Percentiles rank a stretch among this genome's conserved stretches.
Conservation (phyloP, 2,888 invertebrate genomes). For the Dione juno region DNA sequence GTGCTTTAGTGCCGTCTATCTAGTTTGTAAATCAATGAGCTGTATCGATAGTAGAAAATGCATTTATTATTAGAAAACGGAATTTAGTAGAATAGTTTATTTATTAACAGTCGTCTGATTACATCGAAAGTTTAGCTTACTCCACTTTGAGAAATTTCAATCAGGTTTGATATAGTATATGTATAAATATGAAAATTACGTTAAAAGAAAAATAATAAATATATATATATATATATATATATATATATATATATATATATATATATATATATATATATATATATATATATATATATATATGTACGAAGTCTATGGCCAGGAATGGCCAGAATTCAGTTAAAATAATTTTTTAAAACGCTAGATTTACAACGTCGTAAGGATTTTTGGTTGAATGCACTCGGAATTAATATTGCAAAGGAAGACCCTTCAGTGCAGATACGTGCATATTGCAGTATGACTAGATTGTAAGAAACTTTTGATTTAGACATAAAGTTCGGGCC, state of each 20-base stretch:
- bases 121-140: no score
- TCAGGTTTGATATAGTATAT: no score
- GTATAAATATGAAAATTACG: no score
- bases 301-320: neutral
- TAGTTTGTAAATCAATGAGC: conserved; percentile 16
- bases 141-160: no score
- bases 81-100: conserved; percentile 2
- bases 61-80: neutral
- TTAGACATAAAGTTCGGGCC: neutral
- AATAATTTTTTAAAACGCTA: conserved; percentile 39
- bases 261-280: no score
- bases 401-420: conserved; percentile 22
- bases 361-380: conserved; percentile 41
- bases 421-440: conserved; percentile 18
- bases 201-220: no score
- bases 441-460: conserved; percentile 6
- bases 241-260: no score
- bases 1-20: conserved; percentile 4
- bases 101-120: neutral
- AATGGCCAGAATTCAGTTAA: conserved; percentile 27
- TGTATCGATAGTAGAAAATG: conserved; percentile 5
- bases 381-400: conserved; percentile 36
- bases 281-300: no score
- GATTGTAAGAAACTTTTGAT: conserved; percentile 12
- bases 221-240: no score